Evolutionary conservation across 2,888 invertebrate genomes (phyloP).

Genomic region (Spilosoma lubricipeda): DNA sequence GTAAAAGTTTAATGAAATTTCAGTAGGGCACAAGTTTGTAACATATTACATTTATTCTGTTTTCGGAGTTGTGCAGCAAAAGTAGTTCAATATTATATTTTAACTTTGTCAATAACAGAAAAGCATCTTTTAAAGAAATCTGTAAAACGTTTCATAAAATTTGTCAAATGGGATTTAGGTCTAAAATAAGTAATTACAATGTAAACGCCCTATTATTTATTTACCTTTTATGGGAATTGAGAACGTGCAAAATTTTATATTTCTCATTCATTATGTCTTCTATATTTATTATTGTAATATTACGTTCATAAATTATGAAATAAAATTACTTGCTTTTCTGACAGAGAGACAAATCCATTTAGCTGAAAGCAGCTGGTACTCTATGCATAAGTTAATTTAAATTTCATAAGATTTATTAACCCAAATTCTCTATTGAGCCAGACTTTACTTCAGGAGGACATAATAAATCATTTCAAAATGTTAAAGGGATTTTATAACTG

Average conservation of each 20-base stretch:
- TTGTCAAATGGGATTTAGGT: no score
- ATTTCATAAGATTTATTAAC: conserved; percentile 27
- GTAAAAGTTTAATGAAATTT: not conserved
- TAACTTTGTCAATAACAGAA: not conserved
- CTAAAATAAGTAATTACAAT: not conserved
- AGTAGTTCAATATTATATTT: not conserved
- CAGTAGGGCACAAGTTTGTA: not conserved
- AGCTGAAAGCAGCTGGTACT: conserved; percentile 19
- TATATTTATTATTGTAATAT: conserved; percentile 24
- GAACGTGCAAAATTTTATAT: conserved; percentile 14
- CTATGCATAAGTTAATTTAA: conserved; percentile 34
- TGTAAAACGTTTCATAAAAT: no score
- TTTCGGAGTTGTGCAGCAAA: not conserved
- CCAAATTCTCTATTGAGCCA: conserved; percentile 22
- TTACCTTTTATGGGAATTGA: no score
- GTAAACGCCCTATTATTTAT: no score
- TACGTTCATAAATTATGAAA: conserved; percentile 28
- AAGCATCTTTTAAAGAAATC: not conserved
- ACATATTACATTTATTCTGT: not conserved
- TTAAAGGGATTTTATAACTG: conserved; percentile 21
- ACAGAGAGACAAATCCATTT: conserved; percentile 26
- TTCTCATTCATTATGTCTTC: conserved; percentile 25
- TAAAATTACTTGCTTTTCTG: conserved; percentile 8
- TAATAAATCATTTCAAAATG: conserved; percentile 31
- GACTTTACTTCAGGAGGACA: conserved; percentile 17